These are phyloP conservation scores for Genyomyrus donnyi DNA, from an alignment of 2,113 vertebrate species.

Conservation along the genomic window DNA sequence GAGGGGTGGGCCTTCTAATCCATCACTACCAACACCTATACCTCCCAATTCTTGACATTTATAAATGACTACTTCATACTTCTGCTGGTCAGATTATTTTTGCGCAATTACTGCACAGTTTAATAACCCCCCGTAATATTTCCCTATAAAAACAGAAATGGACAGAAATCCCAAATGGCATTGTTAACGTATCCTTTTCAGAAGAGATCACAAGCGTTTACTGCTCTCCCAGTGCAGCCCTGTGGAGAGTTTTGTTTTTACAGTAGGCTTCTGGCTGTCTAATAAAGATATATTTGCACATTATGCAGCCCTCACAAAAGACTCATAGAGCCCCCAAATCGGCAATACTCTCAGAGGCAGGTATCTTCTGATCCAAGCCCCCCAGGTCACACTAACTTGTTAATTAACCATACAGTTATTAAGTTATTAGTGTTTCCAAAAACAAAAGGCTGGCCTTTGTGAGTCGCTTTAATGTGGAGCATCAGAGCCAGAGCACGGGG, in stretches of 20 bases:
- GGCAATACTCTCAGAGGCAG: background rate
- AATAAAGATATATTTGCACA: slow-evolving; percentile 3
- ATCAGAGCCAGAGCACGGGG: background rate
- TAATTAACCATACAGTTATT: background rate
- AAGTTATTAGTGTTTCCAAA: background rate
- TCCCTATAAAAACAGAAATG: background rate
- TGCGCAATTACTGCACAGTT: background rate
- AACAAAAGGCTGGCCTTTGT: slow-evolving; percentile 1
- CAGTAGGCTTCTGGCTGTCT: background rate
- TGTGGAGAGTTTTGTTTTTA: background rate
- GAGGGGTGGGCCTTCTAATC: background rate
- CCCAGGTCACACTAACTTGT: background rate
- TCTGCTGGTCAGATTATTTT: background rate
- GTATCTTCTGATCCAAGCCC: background rate
- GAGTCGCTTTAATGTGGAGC: background rate
- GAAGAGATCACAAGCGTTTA: background rate
- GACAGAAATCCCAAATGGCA: background rate
- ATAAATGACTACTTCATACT: background rate
- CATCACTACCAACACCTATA: background rate
- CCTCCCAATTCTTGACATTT: slow-evolving; percentile 6
- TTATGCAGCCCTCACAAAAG: background rate
- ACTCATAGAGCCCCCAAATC: background rate
- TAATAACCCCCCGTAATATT: background rate
- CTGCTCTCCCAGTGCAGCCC: background rate
- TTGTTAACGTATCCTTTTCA: slow-evolving; percentile 2